These are phyloP conservation scores for Hippocampus barbouri DNA, from an alignment of 2,113 vertebrate genomes.

Conservation along the genomic window DNA sequence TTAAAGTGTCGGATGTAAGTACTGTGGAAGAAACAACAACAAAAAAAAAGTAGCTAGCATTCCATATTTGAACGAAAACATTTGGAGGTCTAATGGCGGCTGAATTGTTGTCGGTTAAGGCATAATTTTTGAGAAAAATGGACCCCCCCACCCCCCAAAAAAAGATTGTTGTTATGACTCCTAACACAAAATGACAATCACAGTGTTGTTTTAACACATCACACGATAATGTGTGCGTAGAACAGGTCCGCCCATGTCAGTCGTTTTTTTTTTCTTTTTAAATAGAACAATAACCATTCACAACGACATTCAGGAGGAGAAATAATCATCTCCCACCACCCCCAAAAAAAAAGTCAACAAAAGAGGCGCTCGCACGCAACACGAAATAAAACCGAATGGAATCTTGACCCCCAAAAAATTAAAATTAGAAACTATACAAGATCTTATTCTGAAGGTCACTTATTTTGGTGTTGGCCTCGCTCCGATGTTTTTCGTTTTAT, in stretches of 20 bases:
- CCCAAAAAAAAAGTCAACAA: slow-evolving; percentile 19
- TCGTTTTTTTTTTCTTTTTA: slow-evolving; percentile 55
- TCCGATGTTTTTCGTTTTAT: slow-evolving; percentile 53
- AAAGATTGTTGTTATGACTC: background rate
- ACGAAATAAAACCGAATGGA: slow-evolving; percentile 33
- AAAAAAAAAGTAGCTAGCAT: slow-evolving; percentile 61
- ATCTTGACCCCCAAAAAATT: slow-evolving; percentile 40
- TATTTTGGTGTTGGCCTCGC: slow-evolving; percentile 30
- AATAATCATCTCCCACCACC: slow-evolving; percentile 33
- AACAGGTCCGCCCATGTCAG: slow-evolving; percentile 65
- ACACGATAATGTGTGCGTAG: slow-evolving; percentile 47
- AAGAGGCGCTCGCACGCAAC: background rate
- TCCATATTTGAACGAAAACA: slow-evolving; percentile 27
- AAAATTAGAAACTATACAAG: slow-evolving; percentile 35
- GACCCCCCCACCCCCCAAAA: background rate
- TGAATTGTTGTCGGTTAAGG: slow-evolving; percentile 41
- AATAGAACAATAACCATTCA: slow-evolving; percentile 64
- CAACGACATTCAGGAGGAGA: slow-evolving; percentile 38
- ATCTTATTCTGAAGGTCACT: slow-evolving; percentile 62
- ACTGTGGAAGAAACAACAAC: slow-evolving; percentile 47
- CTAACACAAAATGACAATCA: slow-evolving; percentile 56
- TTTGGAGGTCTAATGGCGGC: slow-evolving; percentile 23
- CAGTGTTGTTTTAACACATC: slow-evolving; percentile 65
- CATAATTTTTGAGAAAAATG: slow-evolving; percentile 28
- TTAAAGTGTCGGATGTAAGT: slow-evolving; percentile 70